These are phyloP conservation scores for Leptestheria dahalacensis DNA, from an alignment of 1,140 invertebrate species.

Conservation along the genomic window DNA sequence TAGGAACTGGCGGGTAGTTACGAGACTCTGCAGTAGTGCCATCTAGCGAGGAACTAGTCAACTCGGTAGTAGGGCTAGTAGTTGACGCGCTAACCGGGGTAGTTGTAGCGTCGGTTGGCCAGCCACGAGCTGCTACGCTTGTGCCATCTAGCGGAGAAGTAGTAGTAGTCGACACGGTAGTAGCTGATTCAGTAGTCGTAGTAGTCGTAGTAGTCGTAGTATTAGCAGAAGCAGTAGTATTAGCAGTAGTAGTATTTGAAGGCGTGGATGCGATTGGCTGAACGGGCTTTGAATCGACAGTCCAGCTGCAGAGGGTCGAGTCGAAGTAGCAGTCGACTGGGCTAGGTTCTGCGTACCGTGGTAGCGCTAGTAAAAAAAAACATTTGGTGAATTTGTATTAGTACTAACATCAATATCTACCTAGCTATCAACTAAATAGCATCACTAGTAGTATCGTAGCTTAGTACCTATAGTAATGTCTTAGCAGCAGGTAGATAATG, in stretches of 20 bases:
- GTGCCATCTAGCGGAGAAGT: not conserved
- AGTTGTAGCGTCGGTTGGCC: not conserved
- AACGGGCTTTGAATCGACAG: not conserved
- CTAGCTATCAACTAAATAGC: too few species aligned
- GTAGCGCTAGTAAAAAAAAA: not conserved
- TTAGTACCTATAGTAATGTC: too few species aligned
- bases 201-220: constrained; percentile 7
- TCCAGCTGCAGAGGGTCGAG: constrained; percentile 10
- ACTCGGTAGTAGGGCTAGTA: not conserved
- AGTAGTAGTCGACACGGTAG: not conserved
- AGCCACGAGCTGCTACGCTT: not conserved
- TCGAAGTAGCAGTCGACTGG: constrained; percentile 12
- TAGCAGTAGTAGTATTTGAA: too few species aligned
- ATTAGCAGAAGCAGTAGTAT: not conserved
- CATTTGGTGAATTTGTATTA: too few species aligned
- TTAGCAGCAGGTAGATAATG: too few species aligned
- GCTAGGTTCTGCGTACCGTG: not conserved
- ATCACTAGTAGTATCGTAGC: too few species aligned
- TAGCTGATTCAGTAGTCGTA: not conserved
- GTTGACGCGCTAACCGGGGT: not conserved
- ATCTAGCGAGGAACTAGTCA: not conserved
- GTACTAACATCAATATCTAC: too few species aligned
- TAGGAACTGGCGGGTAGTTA: not conserved
- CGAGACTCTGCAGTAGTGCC: not conserved
- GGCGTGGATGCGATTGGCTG: not conserved